phyloP scores from a whole-genome alignment of 2,888 invertebrate species.

The Gortyna flavago region DNA sequence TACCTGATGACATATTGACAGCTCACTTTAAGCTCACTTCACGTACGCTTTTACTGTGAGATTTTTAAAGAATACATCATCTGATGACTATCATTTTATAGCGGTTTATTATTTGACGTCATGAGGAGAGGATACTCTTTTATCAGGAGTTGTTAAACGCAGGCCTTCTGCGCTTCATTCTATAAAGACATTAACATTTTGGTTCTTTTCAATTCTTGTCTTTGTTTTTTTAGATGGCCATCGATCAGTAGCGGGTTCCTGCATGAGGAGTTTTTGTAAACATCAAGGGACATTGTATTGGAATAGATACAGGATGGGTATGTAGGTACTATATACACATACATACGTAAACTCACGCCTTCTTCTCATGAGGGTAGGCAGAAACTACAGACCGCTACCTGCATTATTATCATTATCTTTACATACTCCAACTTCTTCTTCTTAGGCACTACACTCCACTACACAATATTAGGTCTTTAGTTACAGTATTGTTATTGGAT shows the following conservation, averaged over 20 bases:
- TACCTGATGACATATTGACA: neutral
- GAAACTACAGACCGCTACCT: neutral
- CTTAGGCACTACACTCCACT: neutral
- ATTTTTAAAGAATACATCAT: too few species aligned
- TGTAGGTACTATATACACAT: neutral
- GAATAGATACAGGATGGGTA: neutral
- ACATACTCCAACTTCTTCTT: neutral
- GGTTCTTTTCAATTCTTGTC: conserved; percentile 21
- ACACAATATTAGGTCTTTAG: neutral
- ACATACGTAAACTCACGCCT: neutral
- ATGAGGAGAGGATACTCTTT: neutral
- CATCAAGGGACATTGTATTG: conserved; percentile 18
- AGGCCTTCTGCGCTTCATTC: conserved; percentile 1
- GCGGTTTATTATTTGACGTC: neutral
- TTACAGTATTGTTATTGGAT: neutral
- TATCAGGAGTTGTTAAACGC: neutral
- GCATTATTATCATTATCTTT: neutral
- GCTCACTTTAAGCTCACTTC: neutral
- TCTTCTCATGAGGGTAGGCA: neutral
- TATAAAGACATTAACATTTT: neutral
- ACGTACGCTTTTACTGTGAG: too few species aligned
- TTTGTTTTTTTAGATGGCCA: conserved; percentile 55
- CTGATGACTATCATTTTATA: neutral
- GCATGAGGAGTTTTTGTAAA: conserved; percentile 32
- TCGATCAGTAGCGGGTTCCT: conserved; percentile 46